Evolutionary conservation across 2,113 vertebrate genomes (phyloP).

Genomic region (Nothocercus julius): DNA sequence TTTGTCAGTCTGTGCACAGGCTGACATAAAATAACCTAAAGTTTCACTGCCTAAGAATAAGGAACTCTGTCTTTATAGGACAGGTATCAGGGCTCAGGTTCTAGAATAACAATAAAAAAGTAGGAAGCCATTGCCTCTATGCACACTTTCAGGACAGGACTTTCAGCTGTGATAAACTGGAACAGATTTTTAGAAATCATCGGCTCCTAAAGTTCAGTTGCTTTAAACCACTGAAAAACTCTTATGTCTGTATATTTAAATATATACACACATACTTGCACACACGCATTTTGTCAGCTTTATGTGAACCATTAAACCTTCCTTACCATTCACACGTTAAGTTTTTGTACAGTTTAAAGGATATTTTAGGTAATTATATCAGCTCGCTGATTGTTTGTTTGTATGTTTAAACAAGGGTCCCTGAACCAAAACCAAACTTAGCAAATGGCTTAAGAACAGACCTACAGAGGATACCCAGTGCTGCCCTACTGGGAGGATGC

Average conservation of each 20-base stretch:
- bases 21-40: background rate
- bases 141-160: background rate
- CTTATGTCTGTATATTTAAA: background rate
- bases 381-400: background rate
- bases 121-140: background rate
- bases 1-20: background rate
- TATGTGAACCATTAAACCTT: background rate
- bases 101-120: background rate
- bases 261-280: background rate
- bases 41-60: background rate
- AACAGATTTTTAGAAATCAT: background rate
- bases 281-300: background rate
- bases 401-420: background rate
- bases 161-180: background rate
- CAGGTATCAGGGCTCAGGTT: fast-evolving
- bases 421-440: background rate
- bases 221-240: background rate
- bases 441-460: background rate
- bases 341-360: background rate
- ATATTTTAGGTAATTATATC: background rate
- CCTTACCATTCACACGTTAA: background rate
- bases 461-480: background rate
- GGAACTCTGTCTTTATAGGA: background rate
- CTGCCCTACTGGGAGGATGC: background rate
- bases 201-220: background rate